Conservation (phyloP, 2,888 invertebrate species). For the Sinelater perroti region DNA sequence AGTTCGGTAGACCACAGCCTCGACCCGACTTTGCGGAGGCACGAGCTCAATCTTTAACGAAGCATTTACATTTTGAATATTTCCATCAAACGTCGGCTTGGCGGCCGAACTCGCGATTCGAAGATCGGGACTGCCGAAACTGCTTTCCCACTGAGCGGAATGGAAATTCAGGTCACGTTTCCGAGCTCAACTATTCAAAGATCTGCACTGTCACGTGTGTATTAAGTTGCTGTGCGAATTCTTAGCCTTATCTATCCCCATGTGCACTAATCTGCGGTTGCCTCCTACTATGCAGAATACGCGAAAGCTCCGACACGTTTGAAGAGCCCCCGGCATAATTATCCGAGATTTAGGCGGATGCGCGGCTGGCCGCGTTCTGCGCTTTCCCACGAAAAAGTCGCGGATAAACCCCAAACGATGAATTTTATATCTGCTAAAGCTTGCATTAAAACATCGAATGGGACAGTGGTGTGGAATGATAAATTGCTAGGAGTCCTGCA, state of each 20-base stretch:
- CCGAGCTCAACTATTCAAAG: constrained; percentile 20
- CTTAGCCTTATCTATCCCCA: constrained; percentile 17
- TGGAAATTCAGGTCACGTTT: constrained; percentile 16
- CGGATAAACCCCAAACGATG: no score
- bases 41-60: no score
- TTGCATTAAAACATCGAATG: no score
- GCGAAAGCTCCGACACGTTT: constrained; percentile 5
- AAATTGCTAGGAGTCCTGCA: no score
- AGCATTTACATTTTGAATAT: constrained; percentile 1
- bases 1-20: no score
- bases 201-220: constrained; percentile 22
- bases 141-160: background rate
- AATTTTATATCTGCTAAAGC: no score
- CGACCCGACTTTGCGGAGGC: no score
- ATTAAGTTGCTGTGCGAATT: constrained; percentile 20
- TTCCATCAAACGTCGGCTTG: background rate
- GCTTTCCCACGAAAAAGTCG: no score
- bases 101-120: background rate
- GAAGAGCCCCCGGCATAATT: constrained; percentile 10
- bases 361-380: background rate
- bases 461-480: no score
- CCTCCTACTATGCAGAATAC: background rate
- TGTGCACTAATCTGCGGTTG: constrained; percentile 10
- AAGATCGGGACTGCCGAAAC: constrained; percentile 1
- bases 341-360: constrained; percentile 6